phyloP scores from a whole-genome alignment of 2,113 vertebrate species.

The Brachirus orientalis region DNA sequence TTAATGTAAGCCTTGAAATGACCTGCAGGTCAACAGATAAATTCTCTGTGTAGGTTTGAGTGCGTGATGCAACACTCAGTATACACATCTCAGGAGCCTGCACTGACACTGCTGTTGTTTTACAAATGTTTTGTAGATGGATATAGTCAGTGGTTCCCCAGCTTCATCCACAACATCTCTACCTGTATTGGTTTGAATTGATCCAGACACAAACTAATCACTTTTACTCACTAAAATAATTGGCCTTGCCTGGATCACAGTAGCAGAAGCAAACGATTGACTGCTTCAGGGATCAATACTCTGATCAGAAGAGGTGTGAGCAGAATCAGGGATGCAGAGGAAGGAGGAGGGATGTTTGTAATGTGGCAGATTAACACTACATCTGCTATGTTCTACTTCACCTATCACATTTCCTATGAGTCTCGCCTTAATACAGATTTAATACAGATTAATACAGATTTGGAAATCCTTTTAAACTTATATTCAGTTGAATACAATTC shows the following conservation, averaged over 20 bases:
- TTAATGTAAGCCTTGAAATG: not conserved
- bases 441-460: too few relatives aligned
- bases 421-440: not conserved
- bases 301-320: constrained; percentile 90
- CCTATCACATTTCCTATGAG: constrained; percentile 20
- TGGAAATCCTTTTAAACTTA: too few relatives aligned
- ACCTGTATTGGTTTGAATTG: constrained; percentile 91
- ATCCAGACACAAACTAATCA: constrained; percentile 98
- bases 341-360: constrained; percentile 66
- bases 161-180: constrained; percentile 51
- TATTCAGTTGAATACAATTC: too few relatives aligned
- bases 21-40: not conserved
- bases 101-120: constrained; percentile 48
- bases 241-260: constrained; percentile 97
- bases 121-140: constrained; percentile 62
- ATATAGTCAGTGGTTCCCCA: constrained; percentile 65
- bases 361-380: constrained; percentile 64
- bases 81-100: constrained; percentile 17
- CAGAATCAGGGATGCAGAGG: constrained; percentile 82
- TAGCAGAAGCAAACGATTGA: constrained; percentile 91
- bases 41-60: constrained; percentile 2
- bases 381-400: constrained; percentile 74
- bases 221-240: constrained; percentile 99
- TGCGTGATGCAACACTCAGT: constrained; percentile 10
- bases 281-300: constrained; percentile 90